Percentiles rank a stretch among this genome's conserved stretches.
These are phyloP conservation scores for Lasioglossum calceatum DNA, from an alignment of 2,888 invertebrate species.

Conservation along the genomic window DNA sequence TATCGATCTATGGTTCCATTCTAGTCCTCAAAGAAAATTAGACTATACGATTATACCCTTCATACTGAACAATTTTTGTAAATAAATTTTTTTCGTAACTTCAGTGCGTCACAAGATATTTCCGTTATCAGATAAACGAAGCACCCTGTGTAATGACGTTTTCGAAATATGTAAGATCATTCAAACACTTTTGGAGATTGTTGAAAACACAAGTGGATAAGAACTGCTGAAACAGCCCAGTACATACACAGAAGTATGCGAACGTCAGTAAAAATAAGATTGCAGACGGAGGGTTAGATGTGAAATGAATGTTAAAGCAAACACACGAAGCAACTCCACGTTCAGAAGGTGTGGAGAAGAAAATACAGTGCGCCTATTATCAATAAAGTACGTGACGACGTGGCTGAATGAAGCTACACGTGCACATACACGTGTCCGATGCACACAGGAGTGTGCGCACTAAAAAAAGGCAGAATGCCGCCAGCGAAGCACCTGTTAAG, in stretches of 20 bases:
- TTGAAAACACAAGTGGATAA: neutral
- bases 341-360: conserved; percentile 28
- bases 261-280: conserved; percentile 1
- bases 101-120: too few species aligned
- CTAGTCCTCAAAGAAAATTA: too few species aligned
- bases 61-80: too few species aligned
- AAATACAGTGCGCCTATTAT: conserved; percentile 56
- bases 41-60: too few species aligned
- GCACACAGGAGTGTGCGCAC: conserved; percentile 49
- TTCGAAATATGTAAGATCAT: neutral
- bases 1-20: too few species aligned
- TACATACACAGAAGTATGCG: neutral
- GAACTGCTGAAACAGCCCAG: neutral
- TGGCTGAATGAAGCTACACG: conserved; percentile 47
- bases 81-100: too few species aligned
- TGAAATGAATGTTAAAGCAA: neutral
- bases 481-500: conserved; percentile 58
- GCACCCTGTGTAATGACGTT: too few species aligned
- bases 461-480: conserved; percentile 39
- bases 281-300: neutral
- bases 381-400: conserved; percentile 40
- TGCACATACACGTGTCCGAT: conserved; percentile 51
- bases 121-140: too few species aligned
- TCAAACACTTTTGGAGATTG: neutral
- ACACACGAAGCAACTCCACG: neutral